A percentile compares a stretch with the other conserved stretches of the same genome.
phyloP scores from a whole-genome alignment of 2,888 invertebrate genomes.

The Stegana nigrithorax region DNA sequence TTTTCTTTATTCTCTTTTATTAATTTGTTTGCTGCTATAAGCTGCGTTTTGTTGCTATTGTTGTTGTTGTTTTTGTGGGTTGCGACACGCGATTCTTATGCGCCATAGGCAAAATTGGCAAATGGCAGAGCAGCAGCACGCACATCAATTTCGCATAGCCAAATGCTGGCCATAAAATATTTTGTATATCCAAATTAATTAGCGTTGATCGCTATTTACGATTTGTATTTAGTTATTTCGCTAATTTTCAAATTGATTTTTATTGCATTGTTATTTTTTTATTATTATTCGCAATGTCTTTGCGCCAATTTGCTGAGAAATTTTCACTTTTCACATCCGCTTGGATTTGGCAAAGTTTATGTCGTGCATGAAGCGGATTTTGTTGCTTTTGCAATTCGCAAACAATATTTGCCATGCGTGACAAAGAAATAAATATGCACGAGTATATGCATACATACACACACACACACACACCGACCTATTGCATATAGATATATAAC shows the following conservation, averaged over 20 bases:
- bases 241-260: neutral
- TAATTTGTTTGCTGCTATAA: no score
- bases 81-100: no score
- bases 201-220: neutral
- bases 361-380: conserved; percentile 42
- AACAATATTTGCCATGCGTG: neutral
- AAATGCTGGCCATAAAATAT: no score
- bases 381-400: conserved; percentile 41
- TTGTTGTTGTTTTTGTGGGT: neutral
- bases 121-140: no score
- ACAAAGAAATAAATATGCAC: no score
- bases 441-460: no score
- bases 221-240: neutral
- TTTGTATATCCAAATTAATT: neutral
- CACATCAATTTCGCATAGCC: no score
- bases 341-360: no score
- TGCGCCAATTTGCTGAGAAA: no score
- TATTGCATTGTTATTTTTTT: neutral
- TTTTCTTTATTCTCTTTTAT: neutral
- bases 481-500: no score
- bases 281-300: neutral
- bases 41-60: neutral
- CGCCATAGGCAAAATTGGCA: no score
- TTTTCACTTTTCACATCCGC: conserved; percentile 14
- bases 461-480: neutral